phyloP scores from a whole-genome alignment of 2,888 invertebrate genomes.

The Eupithecia subfuscata region DNA sequence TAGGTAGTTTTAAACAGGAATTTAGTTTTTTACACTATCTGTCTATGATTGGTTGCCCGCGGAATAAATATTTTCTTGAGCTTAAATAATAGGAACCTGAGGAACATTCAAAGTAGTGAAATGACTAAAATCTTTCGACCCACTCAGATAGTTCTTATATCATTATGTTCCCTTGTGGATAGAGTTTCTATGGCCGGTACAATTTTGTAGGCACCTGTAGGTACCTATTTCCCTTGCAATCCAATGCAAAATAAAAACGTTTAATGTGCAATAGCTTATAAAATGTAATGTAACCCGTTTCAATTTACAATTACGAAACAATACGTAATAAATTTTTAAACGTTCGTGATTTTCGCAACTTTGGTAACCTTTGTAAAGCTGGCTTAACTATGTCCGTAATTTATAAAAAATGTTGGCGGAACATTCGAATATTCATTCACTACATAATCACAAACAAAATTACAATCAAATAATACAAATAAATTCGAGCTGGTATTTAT shows the following conservation, averaged over 20 bases:
- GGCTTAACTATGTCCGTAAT: background rate
- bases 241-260: background rate
- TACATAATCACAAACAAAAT: too few relatives aligned
- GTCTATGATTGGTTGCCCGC: background rate
- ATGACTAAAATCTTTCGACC: background rate
- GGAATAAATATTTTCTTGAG: background rate
- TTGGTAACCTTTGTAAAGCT: background rate
- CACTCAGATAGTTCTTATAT: background rate
- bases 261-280: background rate
- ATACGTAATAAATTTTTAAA: background rate
- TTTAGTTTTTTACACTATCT: slow-evolving; percentile 11
- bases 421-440: background rate
- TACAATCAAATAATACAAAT: too few relatives aligned
- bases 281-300: background rate
- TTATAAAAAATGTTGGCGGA: background rate
- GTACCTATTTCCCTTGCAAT: background rate
- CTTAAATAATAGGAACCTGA: background rate
- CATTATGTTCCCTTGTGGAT: background rate
- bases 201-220: background rate
- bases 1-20: slow-evolving; percentile 15
- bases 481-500: too few relatives aligned
- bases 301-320: background rate
- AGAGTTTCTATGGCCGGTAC: background rate
- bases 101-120: background rate
- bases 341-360: background rate